A percentile compares a stretch with the other conserved stretches of the same genome.
Evolutionary conservation across 2,113 vertebrate species (phyloP).

Genomic region (Sander lucioperca): DNA sequence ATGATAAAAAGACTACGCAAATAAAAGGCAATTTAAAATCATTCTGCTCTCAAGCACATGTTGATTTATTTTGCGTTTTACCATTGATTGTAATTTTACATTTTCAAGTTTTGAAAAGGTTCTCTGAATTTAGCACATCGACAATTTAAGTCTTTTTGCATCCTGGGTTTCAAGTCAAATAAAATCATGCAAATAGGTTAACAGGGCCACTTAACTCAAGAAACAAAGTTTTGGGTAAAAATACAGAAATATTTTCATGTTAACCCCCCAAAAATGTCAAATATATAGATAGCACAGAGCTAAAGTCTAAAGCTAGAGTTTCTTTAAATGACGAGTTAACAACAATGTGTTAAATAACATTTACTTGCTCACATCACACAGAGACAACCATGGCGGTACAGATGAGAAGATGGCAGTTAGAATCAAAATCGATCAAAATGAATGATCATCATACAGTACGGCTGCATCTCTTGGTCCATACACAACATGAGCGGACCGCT

Average conservation of each 20-base stretch:
- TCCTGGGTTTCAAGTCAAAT: background rate
- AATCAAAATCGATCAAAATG: constrained; percentile 37
- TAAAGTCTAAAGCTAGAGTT: background rate
- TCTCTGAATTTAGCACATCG: background rate
- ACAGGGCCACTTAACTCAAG: background rate
- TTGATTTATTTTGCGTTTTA: background rate
- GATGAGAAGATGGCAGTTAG: constrained; percentile 64
- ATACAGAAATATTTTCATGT: background rate
- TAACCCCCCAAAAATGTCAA: background rate
- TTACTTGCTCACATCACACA: constrained; percentile 83
- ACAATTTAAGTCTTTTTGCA: background rate
- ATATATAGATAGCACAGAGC: background rate
- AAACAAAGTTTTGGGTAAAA: background rate
- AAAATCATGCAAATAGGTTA: background rate
- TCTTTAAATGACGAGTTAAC: constrained; percentile 8
- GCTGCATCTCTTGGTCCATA: constrained; percentile 73
- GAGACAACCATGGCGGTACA: constrained; percentile 75
- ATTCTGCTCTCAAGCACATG: background rate
- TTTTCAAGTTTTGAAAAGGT: background rate
- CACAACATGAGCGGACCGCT: constrained; percentile 70
- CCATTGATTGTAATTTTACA: too few species aligned
- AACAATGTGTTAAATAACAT: constrained; percentile 84
- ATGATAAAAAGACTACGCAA: too few species aligned
- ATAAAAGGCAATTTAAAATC: too few species aligned
- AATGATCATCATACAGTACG: constrained; percentile 51